A percentile compares a stretch with the other conserved stretches of the same genome.
phyloP scores from a whole-genome alignment of 1,140 invertebrate species.

The Neotoxoptera formosana region DNA sequence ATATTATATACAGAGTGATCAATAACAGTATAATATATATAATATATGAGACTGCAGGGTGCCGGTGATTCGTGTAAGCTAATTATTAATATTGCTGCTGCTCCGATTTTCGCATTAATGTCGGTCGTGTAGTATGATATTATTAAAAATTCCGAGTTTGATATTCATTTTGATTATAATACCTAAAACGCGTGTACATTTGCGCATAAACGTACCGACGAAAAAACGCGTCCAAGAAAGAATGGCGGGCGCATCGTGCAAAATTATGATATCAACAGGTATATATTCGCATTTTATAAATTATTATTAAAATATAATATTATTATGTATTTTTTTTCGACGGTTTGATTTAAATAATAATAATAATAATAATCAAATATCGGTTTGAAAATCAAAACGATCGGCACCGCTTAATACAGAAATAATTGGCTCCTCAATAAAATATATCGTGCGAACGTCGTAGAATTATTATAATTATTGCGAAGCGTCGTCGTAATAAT shows the following conservation, averaged over 20 bases:
- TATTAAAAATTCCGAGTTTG: not conserved
- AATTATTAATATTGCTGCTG: not conserved
- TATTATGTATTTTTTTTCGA: not conserved
- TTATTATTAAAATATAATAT: no score
- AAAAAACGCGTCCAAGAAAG: not conserved
- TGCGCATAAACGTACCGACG: not conserved
- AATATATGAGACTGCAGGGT: not conserved
- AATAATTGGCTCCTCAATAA: not conserved
- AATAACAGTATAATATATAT: no score
- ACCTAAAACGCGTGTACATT: not conserved
- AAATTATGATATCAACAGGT: not conserved
- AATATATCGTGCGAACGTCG: not conserved
- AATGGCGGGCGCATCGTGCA: not conserved
- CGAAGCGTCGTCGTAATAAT: not conserved
- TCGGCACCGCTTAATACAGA: not conserved
- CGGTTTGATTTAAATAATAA: not conserved
- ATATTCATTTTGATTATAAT: not conserved
- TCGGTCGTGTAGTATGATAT: not conserved
- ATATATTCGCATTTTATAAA: not conserved
- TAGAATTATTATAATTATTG: not conserved
- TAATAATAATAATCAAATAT: not conserved
- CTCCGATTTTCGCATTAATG: not conserved
- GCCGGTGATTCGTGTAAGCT: not conserved
- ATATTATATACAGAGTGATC: not conserved
- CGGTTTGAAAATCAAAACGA: not conserved